phyloP scores from a whole-genome alignment of 2,888 invertebrate species.

The Cylindroiulus punctatus region DNA sequence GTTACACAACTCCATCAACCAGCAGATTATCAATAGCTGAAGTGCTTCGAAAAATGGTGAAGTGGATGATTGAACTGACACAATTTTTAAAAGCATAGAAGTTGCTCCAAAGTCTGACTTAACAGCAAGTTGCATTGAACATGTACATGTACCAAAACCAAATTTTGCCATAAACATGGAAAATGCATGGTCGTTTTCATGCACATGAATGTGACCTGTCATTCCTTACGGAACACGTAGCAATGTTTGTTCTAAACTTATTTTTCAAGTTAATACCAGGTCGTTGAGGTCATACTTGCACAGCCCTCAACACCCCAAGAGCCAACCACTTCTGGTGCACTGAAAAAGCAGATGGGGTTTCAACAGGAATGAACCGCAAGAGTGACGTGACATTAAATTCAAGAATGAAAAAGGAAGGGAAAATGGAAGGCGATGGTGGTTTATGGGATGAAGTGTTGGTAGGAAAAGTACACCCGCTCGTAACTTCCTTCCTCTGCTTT shows the following conservation, averaged over 20 bases:
- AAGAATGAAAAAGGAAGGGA: conserved; percentile 23
- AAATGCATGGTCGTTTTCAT: no score
- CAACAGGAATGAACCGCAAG: neutral
- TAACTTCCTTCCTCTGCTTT: conserved; percentile 44
- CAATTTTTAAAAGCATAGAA: no score
- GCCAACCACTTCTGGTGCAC: neutral
- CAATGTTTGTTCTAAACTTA: no score
- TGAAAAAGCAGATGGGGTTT: neutral
- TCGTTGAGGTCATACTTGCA: neutral
- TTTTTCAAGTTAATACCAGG: neutral
- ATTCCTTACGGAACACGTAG: no score
- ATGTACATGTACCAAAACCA: no score
- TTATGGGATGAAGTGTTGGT: conserved; percentile 25
- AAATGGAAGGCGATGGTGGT: neutral
- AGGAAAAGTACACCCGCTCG: conserved; percentile 30
- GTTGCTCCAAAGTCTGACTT: no score
- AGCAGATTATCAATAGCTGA: neutral
- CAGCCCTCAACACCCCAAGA: neutral
- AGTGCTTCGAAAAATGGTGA: neutral
- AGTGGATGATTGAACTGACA: neutral
- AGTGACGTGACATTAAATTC: conserved; percentile 12
- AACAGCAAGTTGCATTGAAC: no score
- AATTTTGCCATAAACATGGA: no score
- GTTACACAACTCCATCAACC: conserved; percentile 23
- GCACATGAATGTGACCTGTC: no score